A percentile compares a stretch with the other conserved stretches of the same genome.
phyloP scores from a whole-genome alignment of 2,113 vertebrate genomes.

The Rousettus leschenaultii region DNA sequence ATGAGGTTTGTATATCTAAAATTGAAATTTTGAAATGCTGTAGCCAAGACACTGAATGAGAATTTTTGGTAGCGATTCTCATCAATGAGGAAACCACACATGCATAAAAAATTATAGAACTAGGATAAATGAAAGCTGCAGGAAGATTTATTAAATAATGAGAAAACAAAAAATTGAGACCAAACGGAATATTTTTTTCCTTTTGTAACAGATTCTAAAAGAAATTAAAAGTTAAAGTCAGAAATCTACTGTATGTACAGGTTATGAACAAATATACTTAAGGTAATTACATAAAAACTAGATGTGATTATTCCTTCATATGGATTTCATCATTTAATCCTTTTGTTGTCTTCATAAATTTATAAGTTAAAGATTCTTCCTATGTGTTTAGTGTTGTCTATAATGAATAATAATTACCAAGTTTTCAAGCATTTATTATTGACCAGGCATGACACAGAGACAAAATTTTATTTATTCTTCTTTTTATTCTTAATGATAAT shows the following conservation, averaged over 20 bases:
- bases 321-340: neutral
- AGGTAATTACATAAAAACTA: neutral
- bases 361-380: neutral
- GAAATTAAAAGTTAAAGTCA: constrained; percentile 20
- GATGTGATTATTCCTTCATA: neutral
- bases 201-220: neutral
- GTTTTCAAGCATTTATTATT: neutral
- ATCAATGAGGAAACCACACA: neutral
- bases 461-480: neutral
- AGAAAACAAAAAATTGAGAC: neutral
- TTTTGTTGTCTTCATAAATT: neutral
- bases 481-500: neutral
- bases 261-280: neutral
- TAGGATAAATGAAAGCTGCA: neutral
- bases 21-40: neutral
- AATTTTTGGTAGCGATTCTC: neutral
- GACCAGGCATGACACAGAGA: neutral
- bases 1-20: neutral
- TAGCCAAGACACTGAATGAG: neutral
- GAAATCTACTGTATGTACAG: neutral
- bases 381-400: neutral
- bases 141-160: neutral
- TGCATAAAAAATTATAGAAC: neutral
- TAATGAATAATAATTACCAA: neutral
- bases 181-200: neutral